phyloP scores from a whole-genome alignment of 2,113 vertebrate species.

The Pangasianodon hypophthalmus region DNA sequence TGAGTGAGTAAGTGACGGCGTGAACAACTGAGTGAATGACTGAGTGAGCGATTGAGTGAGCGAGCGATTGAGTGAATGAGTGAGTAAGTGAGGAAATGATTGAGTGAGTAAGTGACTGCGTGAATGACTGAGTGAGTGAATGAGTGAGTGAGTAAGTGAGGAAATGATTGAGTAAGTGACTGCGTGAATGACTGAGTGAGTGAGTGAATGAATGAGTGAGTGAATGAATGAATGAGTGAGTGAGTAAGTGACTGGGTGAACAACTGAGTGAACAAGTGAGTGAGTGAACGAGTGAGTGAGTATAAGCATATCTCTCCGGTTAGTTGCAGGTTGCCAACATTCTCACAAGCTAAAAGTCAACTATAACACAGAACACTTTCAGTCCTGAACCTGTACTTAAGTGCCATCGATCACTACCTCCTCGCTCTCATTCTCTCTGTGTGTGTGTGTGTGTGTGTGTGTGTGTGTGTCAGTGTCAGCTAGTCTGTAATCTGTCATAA shows the following conservation, averaged over 20 bases:
- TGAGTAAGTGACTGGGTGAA: background rate
- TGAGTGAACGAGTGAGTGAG: background rate
- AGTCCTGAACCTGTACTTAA: conserved; percentile 69
- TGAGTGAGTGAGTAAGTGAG: background rate
- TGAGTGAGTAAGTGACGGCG: background rate
- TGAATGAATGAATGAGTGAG: background rate
- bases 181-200: background rate
- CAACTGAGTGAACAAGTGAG: background rate
- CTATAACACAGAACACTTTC: conserved; percentile 30
- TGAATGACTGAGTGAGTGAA: background rate
- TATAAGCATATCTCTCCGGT: background rate
- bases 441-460: conserved; percentile 51
- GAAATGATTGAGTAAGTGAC: background rate
- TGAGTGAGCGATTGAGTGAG: background rate
- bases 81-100: background rate
- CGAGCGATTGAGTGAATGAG: conserved; percentile 12
- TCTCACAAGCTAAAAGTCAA: background rate
- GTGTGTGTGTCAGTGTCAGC: conserved; percentile 44
- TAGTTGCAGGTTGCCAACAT: background rate
- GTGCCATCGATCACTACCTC: conserved; percentile 30
- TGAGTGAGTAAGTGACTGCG: background rate
- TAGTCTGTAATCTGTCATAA: conserved; percentile 54
- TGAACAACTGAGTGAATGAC: background rate
- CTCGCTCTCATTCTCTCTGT: background rate
- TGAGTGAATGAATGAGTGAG: background rate